Conservation (phyloP, 2,888 invertebrate genomes). For the Zygogramma bicolorata region DNA sequence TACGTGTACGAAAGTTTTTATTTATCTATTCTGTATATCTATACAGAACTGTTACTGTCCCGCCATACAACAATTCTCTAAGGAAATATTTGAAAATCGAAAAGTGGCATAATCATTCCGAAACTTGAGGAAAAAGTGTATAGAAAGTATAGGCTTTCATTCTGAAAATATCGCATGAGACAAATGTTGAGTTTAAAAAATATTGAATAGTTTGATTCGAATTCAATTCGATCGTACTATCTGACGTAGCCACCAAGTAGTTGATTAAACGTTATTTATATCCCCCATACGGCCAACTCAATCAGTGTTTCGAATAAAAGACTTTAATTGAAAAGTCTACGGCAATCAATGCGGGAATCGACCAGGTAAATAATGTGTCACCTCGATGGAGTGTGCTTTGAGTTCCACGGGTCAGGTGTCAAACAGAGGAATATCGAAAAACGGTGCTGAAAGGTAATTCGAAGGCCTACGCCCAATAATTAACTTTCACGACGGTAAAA, state of each 20-base stretch:
- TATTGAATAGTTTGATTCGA: neutral
- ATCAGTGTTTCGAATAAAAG: neutral
- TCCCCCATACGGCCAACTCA: neutral
- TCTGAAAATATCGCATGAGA: no score
- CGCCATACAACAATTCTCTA: no score
- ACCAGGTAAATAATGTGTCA: neutral
- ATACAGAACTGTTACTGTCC: no score
- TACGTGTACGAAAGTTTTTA: no score
- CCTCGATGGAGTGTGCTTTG: neutral
- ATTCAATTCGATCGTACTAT: neutral
- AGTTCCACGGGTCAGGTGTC: neutral
- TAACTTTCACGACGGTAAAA: no score
- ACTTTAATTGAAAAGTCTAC: neutral
- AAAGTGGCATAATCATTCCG: no score
- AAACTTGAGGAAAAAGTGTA: no score
- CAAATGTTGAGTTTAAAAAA: no score
- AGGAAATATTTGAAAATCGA: no score
- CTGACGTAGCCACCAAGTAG: neutral
- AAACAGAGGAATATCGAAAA: neutral
- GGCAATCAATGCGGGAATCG: neutral
- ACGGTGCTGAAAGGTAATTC: neutral
- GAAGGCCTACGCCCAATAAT: neutral
- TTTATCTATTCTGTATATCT: no score
- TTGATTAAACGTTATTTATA: neutral
- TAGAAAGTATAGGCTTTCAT: no score